Base-by-base conservation (phyloP, 1,140 invertebrate species). In the Heliconius hermathena region DNA sequence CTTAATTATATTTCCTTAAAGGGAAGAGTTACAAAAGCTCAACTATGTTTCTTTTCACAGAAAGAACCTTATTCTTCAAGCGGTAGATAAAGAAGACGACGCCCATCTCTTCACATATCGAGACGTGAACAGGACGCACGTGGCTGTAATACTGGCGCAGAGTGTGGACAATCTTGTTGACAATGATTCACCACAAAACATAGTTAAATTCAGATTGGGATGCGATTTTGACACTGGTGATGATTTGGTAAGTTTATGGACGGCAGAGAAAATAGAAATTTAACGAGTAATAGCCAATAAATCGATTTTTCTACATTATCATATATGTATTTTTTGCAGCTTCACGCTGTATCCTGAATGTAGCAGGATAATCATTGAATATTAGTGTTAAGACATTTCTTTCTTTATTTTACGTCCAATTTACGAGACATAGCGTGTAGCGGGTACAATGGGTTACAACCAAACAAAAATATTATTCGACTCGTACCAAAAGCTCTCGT, bases 81-180 rank as follows among this genome's bases (percentile, higher is more conserved):
- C 97, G 16, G 95, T 97, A 4, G 97, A 97, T 84, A 96, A 96
- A 89, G 95, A 96, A 60, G 96, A 97, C 76, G 97, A 97, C 86
- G 95, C 96, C 2, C 95, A 95, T 70, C 97, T 96, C 89, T 97
- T 98, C 91, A 95, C 96, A 8, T 96, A 96, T 88, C 94, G 95
- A 66, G 96, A 97, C 60, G 87, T 97, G 46, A 98, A 98, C 93
- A 88, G 95, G 26, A 97, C 97, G 2, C 96, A 96, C 38, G 95
- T 98, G 74, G 96, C 97, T 3, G 94, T 98, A 36, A 93, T 96
- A 71, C 90, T 98, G 78, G 96, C 97, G 1, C 96, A 97, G 86
- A 97, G 97, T 1, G 89, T 98, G 81, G 97, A 98, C 83, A 95
- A 97, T 73, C 92, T 98, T 20, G 97, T 98, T 1, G 97, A 98